Evolutionary conservation across 2,113 vertebrate species (phyloP), one percentile per base, ranked within the genome.

Genomic region (Morphnarchus princeps): DNA sequence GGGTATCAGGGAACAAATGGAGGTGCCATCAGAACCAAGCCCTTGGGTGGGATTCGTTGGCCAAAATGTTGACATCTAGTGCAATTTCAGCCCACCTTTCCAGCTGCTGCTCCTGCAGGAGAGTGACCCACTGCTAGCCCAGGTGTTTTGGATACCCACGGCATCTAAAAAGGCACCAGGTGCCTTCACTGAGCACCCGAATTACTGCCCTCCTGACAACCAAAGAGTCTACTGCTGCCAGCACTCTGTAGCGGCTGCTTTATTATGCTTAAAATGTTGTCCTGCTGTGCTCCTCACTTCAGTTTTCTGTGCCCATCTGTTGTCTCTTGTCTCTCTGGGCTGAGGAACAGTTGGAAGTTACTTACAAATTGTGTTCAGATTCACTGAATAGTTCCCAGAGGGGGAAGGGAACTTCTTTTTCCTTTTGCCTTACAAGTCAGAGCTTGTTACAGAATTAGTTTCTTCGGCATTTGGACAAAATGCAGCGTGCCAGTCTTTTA

Each of bases 291-390:
- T 96, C 55, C 52, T 71, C 73, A 1, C 77, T 70, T 70, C 55
- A 14, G 42, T 93, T 62, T 50, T 19, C 70, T 25, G 36, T 79
- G 69, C 84, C 94, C 91, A 76, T 96, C 93, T 95, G 95, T 79
- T 76, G 52, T 54, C 38, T 89, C 13, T 31, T 34, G 52, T 80
- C 87, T 95, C 94, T 79, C 65, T 87, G 96, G 92, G 84, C 85
- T 7, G 24, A 71, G 73, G 87, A 96, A 29, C 65, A 55, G 65
- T 78, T 96, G 92, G 87, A 93, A 94, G 67, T 47, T 32, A 6
- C 72, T 87, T 83, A 66, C 6, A 96, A 62, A 89, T 81, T n/a
- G 69, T 55, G 38, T 84, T 89, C 45, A 58, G 38, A 78, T 36
- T 90, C 61, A 45, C 10, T 1, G 54, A 91, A 42, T 73, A 36